These are phyloP conservation scores for Dysidea cf. avara DNA, from an alignment of 37 sponge, comb jelly and placozoan species.

Conservation along the genomic window DNA sequence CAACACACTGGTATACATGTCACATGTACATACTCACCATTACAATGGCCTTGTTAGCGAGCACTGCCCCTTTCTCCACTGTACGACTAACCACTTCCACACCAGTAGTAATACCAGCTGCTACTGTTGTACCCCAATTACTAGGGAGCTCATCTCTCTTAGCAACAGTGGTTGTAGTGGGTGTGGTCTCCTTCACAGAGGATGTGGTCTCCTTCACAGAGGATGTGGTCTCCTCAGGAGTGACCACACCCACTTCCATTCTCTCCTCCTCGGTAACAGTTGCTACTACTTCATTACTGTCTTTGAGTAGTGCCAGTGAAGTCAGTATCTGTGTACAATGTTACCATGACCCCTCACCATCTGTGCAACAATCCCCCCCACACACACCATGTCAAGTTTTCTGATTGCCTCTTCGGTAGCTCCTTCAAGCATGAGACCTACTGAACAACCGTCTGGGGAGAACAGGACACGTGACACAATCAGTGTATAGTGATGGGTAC, in stretches of 20 bases:
- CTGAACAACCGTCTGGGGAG: slow-evolving; percentile 36
- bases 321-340: neutral
- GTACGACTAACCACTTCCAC: too few species aligned
- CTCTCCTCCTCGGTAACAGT: too few species aligned
- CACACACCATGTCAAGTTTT: slow-evolving; percentile 19
- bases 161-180: neutral
- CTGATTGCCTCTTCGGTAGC: slow-evolving; percentile 36
- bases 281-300: neutral
- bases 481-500: too few species aligned
- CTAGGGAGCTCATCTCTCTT: too few species aligned
- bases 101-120: too few species aligned
- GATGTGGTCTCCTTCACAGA: too few species aligned
- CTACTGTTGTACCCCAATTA: slow-evolving; percentile 53
- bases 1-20: neutral
- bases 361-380: neutral
- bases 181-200: too few species aligned
- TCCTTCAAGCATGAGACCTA: slow-evolving; percentile 40
- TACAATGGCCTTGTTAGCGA: too few species aligned
- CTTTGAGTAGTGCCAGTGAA: neutral
- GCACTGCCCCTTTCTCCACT: too few species aligned
- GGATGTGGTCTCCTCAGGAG: neutral
- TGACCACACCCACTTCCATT: neutral
- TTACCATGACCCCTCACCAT: neutral
- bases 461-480: too few species aligned
- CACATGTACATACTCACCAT: too few species aligned